phyloP scores from a whole-genome alignment of 2,797 vertebrate species.

The Gallirallus australis region DNA sequence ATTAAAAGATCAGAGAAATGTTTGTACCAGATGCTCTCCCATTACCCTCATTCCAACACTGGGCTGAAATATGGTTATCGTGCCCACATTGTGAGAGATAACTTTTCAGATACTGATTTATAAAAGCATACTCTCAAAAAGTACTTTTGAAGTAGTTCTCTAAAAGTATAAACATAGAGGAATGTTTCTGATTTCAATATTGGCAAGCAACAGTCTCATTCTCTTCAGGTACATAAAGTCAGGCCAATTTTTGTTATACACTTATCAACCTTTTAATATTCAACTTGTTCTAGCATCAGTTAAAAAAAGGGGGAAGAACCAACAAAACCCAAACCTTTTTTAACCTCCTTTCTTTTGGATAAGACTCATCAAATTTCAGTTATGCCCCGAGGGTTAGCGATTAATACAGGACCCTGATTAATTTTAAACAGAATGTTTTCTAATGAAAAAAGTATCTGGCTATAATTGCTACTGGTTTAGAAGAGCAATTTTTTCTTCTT shows the following conservation, averaged over 20 bases:
- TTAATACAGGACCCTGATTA: neutral
- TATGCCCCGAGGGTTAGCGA: neutral
- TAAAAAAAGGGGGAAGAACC: fast-evolving
- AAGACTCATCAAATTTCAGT: neutral
- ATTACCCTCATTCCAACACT: neutral
- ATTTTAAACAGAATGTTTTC: neutral
- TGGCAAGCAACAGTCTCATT: neutral
- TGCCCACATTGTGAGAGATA: neutral
- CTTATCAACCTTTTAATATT: neutral
- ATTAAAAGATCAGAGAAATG: neutral
- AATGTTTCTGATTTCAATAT: neutral
- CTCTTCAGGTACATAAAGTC: neutral
- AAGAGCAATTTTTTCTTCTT: slow-evolving; percentile 15
- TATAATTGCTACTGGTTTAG: slow-evolving; percentile 25
- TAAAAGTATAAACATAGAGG: neutral
- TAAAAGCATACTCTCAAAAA: neutral
- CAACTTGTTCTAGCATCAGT: neutral
- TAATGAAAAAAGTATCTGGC: neutral
- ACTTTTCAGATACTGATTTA: neutral
- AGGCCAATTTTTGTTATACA: slow-evolving; percentile 4
- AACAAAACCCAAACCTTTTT: neutral
- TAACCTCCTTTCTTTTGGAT: neutral
- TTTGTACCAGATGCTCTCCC: neutral
- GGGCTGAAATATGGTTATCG: neutral
- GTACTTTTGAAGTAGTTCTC: neutral